Evolutionary conservation across 2,888 invertebrate species (phyloP), one percentile per base, ranked within the genome.

Genomic region (Meta bourneti): DNA sequence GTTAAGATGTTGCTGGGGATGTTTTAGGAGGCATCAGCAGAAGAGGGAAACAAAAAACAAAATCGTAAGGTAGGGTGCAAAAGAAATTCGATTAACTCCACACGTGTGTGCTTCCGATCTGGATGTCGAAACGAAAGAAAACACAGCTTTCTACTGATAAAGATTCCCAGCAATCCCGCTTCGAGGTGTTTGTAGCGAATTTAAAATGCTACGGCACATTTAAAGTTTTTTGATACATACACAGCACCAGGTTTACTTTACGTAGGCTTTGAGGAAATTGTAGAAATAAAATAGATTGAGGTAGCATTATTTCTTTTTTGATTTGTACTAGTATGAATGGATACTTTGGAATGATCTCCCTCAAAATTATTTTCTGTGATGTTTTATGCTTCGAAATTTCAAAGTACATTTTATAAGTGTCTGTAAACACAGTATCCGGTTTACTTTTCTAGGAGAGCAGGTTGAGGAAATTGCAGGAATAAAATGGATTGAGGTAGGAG

Each of bases 51-150:
- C 81, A 51, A 49, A 82, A 82, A 82, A 82, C 52, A 71, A 72
- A 71, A 20, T 7, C 82, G 71, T 71, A 34, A 34, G 34, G 34
- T 34, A 34, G 72, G 72, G 70, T 72, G 82, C 82, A 82, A 82
- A 82, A 82, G 82, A 82, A 82, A 82, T 82, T 82, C 82, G 71
- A 82, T 82, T 82, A 82, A 82, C 82, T 82, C 82, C 70, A 70
- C 82, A 82, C 82, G 82, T 82, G 82, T 34, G 34, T 34, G 70
- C 48, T 20, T 72, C 34, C 49, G 70, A 51, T 82, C 72, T 72
- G 82, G 82, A 20, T 82, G 72, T 82, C 51, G 71, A 72, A 82
- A 51, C 48, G 34, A 82, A 81, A 82, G 71, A 71, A 82, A 82
- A 52, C 71, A 71, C 72, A 72, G 82, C 82, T 82, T 72, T 82